These are phyloP conservation scores for Timandra comae DNA, from an alignment of 2,888 invertebrate genomes.

Conservation along the genomic window DNA sequence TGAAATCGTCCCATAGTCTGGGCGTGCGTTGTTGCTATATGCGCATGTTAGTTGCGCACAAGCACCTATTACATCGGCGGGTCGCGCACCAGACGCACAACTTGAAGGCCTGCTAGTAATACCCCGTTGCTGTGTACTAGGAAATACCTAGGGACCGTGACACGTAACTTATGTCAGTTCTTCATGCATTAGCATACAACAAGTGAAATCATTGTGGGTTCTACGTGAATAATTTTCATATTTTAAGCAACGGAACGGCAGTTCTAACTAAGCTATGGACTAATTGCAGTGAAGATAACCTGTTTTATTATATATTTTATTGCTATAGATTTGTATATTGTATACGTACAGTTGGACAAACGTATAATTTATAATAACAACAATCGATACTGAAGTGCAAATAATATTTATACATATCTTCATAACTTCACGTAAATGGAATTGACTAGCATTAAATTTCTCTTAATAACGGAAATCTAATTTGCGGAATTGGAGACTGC, in stretches of 20 bases:
- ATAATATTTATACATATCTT: too few relatives aligned
- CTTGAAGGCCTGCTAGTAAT: slow-evolving; percentile 21
- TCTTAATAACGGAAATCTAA: slow-evolving; percentile 20
- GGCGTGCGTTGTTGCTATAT: slow-evolving; percentile 31
- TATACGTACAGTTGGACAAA: too few relatives aligned
- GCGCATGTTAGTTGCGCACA: slow-evolving; percentile 35
- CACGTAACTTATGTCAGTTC: slow-evolving; percentile 14
- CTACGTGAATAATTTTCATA: too few relatives aligned
- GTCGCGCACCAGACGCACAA: slow-evolving; percentile 39
- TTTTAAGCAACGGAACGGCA: too few relatives aligned
- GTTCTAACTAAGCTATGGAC: too few relatives aligned
- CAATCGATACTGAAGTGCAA: too few relatives aligned
- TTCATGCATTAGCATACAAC: slow-evolving; percentile 14
- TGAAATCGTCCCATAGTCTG: slow-evolving; percentile 32
- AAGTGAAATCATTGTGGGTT: too few relatives aligned
- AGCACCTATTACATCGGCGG: slow-evolving; percentile 21
- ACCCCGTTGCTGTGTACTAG: slow-evolving; percentile 25
- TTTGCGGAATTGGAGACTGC: slow-evolving; percentile 12
- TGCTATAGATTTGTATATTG: too few relatives aligned
- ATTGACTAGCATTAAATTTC: slow-evolving; percentile 12
- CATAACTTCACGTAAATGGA: too few relatives aligned
- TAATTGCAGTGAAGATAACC: too few relatives aligned
- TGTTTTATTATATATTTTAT: too few relatives aligned
- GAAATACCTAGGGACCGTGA: slow-evolving; percentile 12
- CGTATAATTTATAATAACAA: too few relatives aligned